Evolutionary conservation across 2,888 invertebrate genomes (phyloP).

Genomic region (Heliconius erato): DNA sequence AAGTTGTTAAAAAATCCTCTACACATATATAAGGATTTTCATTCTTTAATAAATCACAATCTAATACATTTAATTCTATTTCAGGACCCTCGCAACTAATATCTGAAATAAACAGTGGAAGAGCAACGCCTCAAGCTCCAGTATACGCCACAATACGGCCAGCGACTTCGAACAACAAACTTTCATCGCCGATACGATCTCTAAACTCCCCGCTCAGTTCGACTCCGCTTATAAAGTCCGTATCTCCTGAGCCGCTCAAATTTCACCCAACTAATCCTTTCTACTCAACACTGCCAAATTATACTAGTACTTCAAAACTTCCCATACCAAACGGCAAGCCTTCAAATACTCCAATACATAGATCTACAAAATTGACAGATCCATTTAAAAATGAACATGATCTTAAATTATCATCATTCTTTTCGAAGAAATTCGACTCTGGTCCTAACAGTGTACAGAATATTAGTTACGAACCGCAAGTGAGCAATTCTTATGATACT

Average conservation of each 20-base stretch:
- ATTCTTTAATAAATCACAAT: background rate
- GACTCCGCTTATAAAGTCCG: slow-evolving; percentile 71
- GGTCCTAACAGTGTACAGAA: slow-evolving; percentile 67
- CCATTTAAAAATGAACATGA: slow-evolving; percentile 56
- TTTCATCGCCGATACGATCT: slow-evolving; percentile 64
- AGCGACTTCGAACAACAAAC: slow-evolving; percentile 67
- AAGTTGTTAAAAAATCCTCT: too few species aligned
- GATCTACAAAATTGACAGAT: slow-evolving; percentile 67
- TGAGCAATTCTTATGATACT: slow-evolving; percentile 39
- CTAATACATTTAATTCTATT: slow-evolving; percentile 58
- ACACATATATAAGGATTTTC: too few species aligned
- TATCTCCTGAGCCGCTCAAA: slow-evolving; percentile 67
- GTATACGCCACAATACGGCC: slow-evolving; percentile 80
- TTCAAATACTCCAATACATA: slow-evolving; percentile 65
- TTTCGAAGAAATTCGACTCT: slow-evolving; percentile 64
- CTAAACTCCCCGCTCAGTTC: slow-evolving; percentile 72
- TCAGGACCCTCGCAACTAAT: slow-evolving; percentile 81
- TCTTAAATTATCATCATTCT: slow-evolving; percentile 52
- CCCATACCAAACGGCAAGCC: slow-evolving; percentile 77
- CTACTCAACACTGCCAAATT: slow-evolving; percentile 80
- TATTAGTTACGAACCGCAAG: slow-evolving; percentile 62
- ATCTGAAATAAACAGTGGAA: slow-evolving; percentile 68
- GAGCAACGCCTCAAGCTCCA: slow-evolving; percentile 77
- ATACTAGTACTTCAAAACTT: slow-evolving; percentile 78
- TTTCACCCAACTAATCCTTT: slow-evolving; percentile 83